Conservation (phyloP, 2,797 vertebrate genomes). For the Gouania willdenowi region DNA sequence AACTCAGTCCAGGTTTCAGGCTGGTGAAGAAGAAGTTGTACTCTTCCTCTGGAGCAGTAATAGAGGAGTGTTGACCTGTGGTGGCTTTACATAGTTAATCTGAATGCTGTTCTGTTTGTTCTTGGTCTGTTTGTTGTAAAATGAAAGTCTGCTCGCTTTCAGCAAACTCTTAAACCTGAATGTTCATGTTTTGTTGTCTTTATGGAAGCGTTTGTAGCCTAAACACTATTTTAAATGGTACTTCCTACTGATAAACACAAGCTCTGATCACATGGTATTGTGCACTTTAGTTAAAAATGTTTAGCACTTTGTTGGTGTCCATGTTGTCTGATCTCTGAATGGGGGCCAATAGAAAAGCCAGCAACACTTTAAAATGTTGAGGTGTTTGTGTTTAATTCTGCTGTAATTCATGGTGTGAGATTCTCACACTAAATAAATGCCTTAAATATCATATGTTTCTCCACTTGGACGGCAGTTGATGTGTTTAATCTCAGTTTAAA, state of each 20-base stretch:
- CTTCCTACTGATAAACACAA: conserved; percentile 47
- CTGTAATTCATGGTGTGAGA: conserved; percentile 30
- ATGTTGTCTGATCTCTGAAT: conserved; percentile 34
- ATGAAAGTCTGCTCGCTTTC: conserved; percentile 62
- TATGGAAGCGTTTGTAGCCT: conserved; percentile 20
- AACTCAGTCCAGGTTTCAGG: conserved; percentile 84
- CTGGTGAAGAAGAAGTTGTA: conserved; percentile 87
- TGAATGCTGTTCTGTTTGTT: too few relatives aligned
- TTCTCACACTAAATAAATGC: conserved; percentile 27
- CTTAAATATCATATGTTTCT: conserved; percentile 29
- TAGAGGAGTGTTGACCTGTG: conserved; percentile 79
- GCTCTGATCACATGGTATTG: too few relatives aligned
- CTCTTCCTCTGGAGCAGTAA: conserved; percentile 81
- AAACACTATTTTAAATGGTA: conserved; percentile 30
- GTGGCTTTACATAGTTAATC: too few relatives aligned
- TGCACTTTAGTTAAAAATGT: conserved; percentile 46
- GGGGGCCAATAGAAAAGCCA: too few relatives aligned
- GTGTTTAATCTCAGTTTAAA: not conserved
- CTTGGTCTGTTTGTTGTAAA: too few relatives aligned
- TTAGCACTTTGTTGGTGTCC: conserved; percentile 49
- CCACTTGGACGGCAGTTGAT: conserved; percentile 12
- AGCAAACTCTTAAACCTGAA: too few relatives aligned
- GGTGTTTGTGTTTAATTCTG: conserved; percentile 41
- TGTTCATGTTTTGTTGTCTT: too few relatives aligned
- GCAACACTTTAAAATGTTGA: too few relatives aligned